These are phyloP conservation scores for Rhodophaea formosa DNA, from an alignment of 2,888 invertebrate species.

Conservation along the genomic window DNA sequence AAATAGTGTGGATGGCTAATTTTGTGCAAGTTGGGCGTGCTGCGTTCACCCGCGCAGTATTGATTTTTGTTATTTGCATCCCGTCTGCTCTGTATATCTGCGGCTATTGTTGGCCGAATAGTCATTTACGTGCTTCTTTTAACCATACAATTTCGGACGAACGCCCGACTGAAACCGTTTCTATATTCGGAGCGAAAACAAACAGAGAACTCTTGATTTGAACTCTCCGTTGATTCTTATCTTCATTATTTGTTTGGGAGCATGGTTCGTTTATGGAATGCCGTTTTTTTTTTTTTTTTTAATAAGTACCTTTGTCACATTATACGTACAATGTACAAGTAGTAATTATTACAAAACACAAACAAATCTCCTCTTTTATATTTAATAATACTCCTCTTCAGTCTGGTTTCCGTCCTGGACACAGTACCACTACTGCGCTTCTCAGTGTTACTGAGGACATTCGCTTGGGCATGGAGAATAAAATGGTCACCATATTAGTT, in stretches of 20 bases:
- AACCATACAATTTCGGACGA: conserved; percentile 33
- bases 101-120: conserved; percentile 68
- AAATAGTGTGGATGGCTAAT: conserved; percentile 60
- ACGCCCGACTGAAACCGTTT: conserved; percentile 28
- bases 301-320: no score
- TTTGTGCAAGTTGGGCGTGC: conserved; percentile 65
- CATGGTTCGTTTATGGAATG: conserved; percentile 12
- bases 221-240: conserved; percentile 15
- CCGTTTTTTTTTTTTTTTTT: conserved; percentile 25
- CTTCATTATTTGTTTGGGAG: conserved; percentile 13
- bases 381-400: no score
- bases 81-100: conserved; percentile 71
- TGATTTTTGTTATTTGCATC: conserved; percentile 80
- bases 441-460: no score
- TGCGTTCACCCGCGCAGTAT: conserved; percentile 66
- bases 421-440: no score
- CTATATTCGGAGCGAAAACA: conserved; percentile 22
- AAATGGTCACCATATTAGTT: no score
- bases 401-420: no score
- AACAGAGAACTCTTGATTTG: conserved; percentile 7
- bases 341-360: no score
- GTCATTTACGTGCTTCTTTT: conserved; percentile 51
- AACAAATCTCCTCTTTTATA: no score
- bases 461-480: no score
- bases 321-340: no score